Percentiles rank a stretch among this genome's conserved stretches.
These are phyloP conservation scores for Oreohelix idahoensis DNA, from an alignment of 1,140 invertebrate species.

Conservation along the genomic window DNA sequence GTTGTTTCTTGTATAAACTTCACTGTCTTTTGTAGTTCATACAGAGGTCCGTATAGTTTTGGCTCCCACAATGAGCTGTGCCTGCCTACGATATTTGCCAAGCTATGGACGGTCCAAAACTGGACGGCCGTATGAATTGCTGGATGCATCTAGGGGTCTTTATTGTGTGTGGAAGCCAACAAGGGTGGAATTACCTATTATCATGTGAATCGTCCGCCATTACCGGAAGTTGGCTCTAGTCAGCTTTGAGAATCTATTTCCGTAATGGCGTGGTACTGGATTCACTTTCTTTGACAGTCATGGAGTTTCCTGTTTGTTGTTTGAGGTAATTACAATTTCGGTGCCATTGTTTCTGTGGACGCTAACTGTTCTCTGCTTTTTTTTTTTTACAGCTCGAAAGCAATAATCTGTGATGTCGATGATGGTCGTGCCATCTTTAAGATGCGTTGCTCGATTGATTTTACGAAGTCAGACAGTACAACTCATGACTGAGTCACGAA, in stretches of 20 bases:
- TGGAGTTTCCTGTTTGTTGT: background rate
- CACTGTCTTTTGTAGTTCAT: no score
- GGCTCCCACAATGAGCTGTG: no score
- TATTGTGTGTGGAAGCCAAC: background rate
- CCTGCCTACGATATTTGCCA: no score
- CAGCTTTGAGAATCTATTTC: constrained; percentile 24
- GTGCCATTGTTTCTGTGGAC: background rate
- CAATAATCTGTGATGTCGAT: background rate
- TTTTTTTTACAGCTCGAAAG: background rate
- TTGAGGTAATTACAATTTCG: background rate
- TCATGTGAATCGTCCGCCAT: background rate
- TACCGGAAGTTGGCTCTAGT: constrained; percentile 8
- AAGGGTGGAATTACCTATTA: constrained; percentile 17
- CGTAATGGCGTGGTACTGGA: constrained; percentile 1
- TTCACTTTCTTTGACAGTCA: background rate
- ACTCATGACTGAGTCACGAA: no score
- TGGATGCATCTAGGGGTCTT: background rate
- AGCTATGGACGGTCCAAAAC: background rate
- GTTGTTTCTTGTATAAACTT: no score
- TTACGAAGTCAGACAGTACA: no score
- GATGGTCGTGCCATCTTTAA: no score
- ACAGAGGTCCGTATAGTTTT: no score
- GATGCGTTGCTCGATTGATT: no score
- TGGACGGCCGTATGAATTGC: background rate
- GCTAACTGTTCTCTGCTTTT: background rate